A percentile compares a stretch with the other conserved stretches of the same genome.
Conservation (phyloP, 2,797 vertebrate species). For the Argya squamiceps region DNA sequence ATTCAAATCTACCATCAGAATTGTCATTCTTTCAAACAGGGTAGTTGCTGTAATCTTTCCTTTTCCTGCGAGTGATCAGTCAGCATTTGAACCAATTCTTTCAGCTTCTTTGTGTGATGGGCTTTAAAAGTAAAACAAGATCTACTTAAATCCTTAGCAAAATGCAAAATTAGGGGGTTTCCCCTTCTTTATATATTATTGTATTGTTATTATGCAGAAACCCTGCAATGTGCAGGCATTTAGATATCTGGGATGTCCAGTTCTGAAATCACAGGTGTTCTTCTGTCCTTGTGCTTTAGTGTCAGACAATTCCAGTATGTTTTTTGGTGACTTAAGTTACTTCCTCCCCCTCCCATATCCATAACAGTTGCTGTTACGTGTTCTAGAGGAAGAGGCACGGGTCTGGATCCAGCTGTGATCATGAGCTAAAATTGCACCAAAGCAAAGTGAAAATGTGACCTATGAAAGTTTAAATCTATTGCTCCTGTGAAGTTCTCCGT, state of each 20-base stretch:
- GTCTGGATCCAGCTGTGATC: not conserved
- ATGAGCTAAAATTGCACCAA: not conserved
- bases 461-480: not conserved
- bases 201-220: not conserved
- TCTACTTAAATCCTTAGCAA: not conserved
- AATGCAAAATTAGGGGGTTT: fast-evolving
- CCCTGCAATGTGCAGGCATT: not conserved
- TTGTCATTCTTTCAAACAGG: not conserved
- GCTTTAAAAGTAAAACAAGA: not conserved
- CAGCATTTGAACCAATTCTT: not conserved
- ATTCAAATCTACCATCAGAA: not conserved
- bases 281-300: not conserved
- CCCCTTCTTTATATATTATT: not conserved
- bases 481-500: not conserved
- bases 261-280: not conserved
- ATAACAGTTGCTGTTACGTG: fast-evolving
- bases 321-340: not conserved
- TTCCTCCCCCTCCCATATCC: fast-evolving
- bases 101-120: not conserved
- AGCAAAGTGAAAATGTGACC: not conserved
- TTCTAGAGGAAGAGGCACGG: fast-evolving
- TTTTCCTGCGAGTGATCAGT: not conserved
- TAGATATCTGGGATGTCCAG: not conserved
- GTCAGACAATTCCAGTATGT: not conserved
- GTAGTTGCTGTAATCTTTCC: not conserved